A percentile compares a stretch with the other conserved stretches of the same genome.
Evolutionary conservation across 2,113 vertebrate genomes (phyloP).

Genomic region (Protobothrops flavoviridis): DNA sequence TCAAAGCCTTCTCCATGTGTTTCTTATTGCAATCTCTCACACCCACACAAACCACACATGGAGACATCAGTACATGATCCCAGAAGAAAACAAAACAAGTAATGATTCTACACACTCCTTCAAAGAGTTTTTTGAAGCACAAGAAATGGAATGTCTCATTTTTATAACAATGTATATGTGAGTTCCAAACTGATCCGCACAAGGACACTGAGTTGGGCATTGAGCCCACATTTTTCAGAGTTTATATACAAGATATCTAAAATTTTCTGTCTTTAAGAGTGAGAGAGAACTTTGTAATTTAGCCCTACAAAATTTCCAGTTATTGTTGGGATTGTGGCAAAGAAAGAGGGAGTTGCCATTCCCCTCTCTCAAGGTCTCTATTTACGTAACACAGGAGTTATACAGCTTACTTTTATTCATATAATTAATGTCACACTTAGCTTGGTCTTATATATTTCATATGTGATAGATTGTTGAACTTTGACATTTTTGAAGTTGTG

Average conservation of each 20-base stretch:
- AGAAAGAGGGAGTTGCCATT: background rate
- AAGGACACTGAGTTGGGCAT: background rate
- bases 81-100: constrained; percentile 14
- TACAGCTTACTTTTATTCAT: background rate
- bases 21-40: constrained; percentile 25
- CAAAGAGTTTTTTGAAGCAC: background rate
- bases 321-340: background rate
- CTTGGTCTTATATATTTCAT: background rate
- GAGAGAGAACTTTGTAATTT: background rate
- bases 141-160: constrained; percentile 17
- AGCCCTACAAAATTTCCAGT: background rate
- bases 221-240: background rate
- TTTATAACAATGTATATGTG: background rate
- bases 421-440: background rate
- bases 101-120: constrained; percentile 35
- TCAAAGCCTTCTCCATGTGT: background rate
- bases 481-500: background rate
- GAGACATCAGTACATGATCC: constrained; percentile 14
- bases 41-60: accelerated
- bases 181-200: constrained; percentile 2
- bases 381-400: background rate
- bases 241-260: background rate
- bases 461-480: background rate
- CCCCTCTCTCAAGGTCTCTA: background rate
- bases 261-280: background rate